phyloP scores from a whole-genome alignment of 2,888 invertebrate genomes.

The Nephrotoma guestfalica region DNA sequence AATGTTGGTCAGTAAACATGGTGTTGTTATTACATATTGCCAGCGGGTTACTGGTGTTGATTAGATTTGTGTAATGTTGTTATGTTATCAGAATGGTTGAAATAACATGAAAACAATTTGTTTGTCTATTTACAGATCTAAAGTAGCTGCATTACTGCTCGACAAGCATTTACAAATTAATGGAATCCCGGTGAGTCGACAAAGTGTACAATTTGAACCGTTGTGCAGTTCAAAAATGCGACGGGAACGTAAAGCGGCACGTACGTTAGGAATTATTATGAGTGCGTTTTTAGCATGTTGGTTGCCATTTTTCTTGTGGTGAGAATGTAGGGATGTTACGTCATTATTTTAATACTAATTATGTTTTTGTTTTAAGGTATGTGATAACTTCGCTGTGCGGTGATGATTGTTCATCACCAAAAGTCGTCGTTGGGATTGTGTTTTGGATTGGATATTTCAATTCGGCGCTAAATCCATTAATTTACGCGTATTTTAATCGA shows the following conservation, averaged over 20 bases:
- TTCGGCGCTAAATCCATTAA: slow-evolving; percentile 89
- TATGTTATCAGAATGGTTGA: neutral
- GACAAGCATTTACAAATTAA: slow-evolving; percentile 85
- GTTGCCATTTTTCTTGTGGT: slow-evolving; percentile 93
- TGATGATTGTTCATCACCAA: slow-evolving; percentile 63
- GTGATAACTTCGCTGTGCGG: slow-evolving; percentile 67
- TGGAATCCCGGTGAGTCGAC: slow-evolving; percentile 61
- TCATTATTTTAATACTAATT: neutral
- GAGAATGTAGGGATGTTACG: slow-evolving; percentile 15
- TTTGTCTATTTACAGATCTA: slow-evolving; percentile 48
- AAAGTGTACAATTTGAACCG: slow-evolving; percentile 54
- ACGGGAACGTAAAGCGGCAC: slow-evolving; percentile 76
- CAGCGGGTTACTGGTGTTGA: neutral
- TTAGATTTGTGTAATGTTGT: neutral
- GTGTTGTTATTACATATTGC: neutral
- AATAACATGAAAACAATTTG: neutral
- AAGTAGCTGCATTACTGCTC: slow-evolving; percentile 71
- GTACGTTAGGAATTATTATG: slow-evolving; percentile 92
- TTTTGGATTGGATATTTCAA: slow-evolving; percentile 99
- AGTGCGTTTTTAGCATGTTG: slow-evolving; percentile 90
- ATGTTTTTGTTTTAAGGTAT: slow-evolving; percentile 51
- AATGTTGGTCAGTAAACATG: neutral
- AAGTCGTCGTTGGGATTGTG: slow-evolving; percentile 72
- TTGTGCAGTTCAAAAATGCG: slow-evolving; percentile 78
- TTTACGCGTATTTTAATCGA: slow-evolving; percentile 94